These are phyloP conservation scores for Phenacoccus solenopsis DNA, from an alignment of 1,140 invertebrate genomes.

Conservation along the genomic window DNA sequence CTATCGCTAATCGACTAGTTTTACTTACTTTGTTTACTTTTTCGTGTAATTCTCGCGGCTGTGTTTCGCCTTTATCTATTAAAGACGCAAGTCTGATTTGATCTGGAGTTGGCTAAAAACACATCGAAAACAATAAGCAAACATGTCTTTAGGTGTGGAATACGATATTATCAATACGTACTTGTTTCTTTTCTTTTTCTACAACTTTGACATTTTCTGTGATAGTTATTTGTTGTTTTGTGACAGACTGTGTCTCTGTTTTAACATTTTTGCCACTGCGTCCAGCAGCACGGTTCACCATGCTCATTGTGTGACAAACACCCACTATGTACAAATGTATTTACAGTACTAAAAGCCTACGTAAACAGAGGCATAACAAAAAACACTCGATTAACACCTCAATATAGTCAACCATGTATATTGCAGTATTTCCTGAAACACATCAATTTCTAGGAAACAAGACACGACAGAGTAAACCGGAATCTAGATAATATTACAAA, in stretches of 20 bases:
- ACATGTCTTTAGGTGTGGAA: no score
- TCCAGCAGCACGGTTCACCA: constrained; percentile 10
- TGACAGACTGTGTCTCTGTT: not conserved
- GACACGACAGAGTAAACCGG: no score
- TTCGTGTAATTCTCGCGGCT: not conserved
- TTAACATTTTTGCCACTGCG: constrained; percentile 13
- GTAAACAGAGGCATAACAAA: not conserved
- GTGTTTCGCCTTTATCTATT: constrained; percentile 9
- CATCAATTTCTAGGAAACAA: no score
- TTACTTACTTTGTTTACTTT: not conserved
- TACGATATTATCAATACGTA: not conserved
- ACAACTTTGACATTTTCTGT: not conserved
- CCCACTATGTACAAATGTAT: constrained; percentile 15
- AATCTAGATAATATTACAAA: no score
- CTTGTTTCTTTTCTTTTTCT: constrained; percentile 8
- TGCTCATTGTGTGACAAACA: constrained; percentile 15
- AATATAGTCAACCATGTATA: no score
- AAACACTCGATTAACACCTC: not conserved
- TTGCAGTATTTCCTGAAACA: no score
- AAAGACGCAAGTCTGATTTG: constrained; percentile 7
- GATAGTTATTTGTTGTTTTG: not conserved
- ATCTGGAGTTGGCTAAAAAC: not conserved
- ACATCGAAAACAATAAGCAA: not conserved
- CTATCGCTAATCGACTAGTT: not conserved
- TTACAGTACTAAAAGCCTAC: constrained; percentile 1